Base-by-base conservation (phyloP, 2,888 invertebrate species). In the Arctia plantaginis region DNA sequence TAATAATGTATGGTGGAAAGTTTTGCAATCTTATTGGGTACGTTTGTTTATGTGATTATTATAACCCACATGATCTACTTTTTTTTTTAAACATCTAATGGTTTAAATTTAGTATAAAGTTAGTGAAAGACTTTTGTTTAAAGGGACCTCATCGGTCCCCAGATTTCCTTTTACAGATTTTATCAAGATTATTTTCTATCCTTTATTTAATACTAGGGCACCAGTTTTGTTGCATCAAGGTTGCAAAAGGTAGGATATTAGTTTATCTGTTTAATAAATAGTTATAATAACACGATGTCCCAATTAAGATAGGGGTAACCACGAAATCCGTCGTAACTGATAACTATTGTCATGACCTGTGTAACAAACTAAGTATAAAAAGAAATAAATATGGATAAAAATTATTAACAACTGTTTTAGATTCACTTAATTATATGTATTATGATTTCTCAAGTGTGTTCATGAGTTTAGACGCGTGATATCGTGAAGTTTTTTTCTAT, bases 1-100 rank as follows among this genome's bases (percentile, higher is more conserved):
- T 89, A 91, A 90, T 88, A 90, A 90, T 87, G 83, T 84, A 78
- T 86, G 82, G 85, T 86, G 79, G 76, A 76, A 78, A 77, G 77
- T 66, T 74, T 80, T 80, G 73, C 77, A 75, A 65, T 79, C 73
- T 71, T 71, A 74, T 41, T 70, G 23, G n/a, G 12, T 66, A 3
- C 4, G 13, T 6, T 33, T 33, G n/a, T 55, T 64, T 64, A 15
- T 35, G 30, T 73, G 76, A 71, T 77, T 77, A 72, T 82, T 73
- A 84, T 73, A 77, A 80, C 75, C 72, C 27, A 23, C 12, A 59
- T 59, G 12, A 27, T 59, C 13, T 59, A 12, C 12, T 41, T 41
- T 12, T 13, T 23, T 51, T 51, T 51, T 51, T 20, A 20, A 51
- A 51, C 8, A 18, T 8, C 1, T 51, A n/a, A 8, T 0, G 13